phyloP scores from a whole-genome alignment of 2,888 invertebrate species.

The Germaria angustata region DNA sequence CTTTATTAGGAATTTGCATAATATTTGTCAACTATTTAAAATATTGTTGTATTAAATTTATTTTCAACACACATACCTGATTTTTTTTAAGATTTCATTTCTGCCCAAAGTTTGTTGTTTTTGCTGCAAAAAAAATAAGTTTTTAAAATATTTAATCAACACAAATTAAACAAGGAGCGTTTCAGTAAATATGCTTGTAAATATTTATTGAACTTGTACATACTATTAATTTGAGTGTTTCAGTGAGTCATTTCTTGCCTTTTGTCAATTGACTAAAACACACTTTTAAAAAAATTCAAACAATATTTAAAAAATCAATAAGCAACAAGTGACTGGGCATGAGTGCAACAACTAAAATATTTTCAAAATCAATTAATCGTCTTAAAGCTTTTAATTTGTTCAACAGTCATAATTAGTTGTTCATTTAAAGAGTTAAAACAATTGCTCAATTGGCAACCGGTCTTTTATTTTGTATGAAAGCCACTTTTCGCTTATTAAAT shows the following conservation, averaged over 20 bases:
- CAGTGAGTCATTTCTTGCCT: slow-evolving; percentile 16
- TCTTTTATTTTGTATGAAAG: not conserved
- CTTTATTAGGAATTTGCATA: slow-evolving; percentile 36
- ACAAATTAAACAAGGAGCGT: slow-evolving; percentile 32
- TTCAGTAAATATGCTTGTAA: slow-evolving; percentile 19
- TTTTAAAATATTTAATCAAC: slow-evolving; percentile 5
- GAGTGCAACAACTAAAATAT: not conserved
- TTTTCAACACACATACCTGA: slow-evolving; percentile 12
- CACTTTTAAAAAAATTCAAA: not conserved
- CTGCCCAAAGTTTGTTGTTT: not conserved
- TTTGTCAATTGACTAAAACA: slow-evolving; percentile 44
- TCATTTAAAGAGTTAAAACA: not conserved
- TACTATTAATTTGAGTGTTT: not conserved
- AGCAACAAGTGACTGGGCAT: not conserved
- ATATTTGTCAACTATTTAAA: slow-evolving; percentile 37
- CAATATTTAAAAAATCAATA: not conserved
- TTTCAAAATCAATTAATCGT: slow-evolving; percentile 4
- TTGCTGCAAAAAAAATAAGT: not conserved
- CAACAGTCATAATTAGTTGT: slow-evolving; percentile 2
- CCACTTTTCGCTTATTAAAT: too few species aligned
- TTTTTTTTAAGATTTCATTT: not conserved
- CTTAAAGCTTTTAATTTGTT: not conserved
- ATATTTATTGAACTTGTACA: not conserved
- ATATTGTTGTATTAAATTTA: too few species aligned
- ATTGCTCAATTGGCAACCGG: not conserved